Evolutionary conservation across 2,888 invertebrate species (phyloP).

Genomic region (Thereva unica): DNA sequence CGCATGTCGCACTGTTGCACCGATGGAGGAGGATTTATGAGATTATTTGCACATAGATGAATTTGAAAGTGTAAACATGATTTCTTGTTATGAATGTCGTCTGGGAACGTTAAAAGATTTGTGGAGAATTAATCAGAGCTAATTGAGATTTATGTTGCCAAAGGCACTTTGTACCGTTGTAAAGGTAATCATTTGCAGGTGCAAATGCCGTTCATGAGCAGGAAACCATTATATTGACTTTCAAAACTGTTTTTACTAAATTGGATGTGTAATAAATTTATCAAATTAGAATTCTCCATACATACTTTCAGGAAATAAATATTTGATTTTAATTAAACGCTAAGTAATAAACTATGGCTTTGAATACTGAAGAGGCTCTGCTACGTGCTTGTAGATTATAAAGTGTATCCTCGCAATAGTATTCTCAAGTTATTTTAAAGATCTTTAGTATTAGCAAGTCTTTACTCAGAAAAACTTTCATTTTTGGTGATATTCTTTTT

Average conservation of each 20-base stretch:
- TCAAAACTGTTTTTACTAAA: too few species aligned
- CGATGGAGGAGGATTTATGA: conserved; percentile 40
- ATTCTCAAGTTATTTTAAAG: too few species aligned
- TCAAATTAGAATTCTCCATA: too few species aligned
- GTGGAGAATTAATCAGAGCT: conserved; percentile 40
- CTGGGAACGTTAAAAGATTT: conserved; percentile 35
- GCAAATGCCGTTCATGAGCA: conserved; percentile 19
- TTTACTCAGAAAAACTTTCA: too few species aligned
- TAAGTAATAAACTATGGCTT: too few species aligned
- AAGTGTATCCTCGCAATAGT: too few species aligned
- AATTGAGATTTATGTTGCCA: conserved; percentile 40
- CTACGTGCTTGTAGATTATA: too few species aligned
- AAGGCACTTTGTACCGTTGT: conserved; percentile 27
- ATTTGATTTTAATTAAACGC: too few species aligned
- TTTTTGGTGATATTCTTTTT: neutral
- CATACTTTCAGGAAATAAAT: too few species aligned
- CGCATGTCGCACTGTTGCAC: conserved; percentile 22
- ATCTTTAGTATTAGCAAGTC: too few species aligned
- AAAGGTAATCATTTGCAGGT: conserved; percentile 20
- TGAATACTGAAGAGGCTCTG: too few species aligned
- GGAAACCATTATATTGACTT: neutral
- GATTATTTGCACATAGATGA: conserved; percentile 41
- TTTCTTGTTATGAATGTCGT: conserved; percentile 39
- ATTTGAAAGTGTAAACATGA: conserved; percentile 41
- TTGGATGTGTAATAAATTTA: too few species aligned